These are phyloP conservation scores for Drosophila sucinea DNA, from an alignment of 1,140 invertebrate genomes.

Conservation along the genomic window DNA sequence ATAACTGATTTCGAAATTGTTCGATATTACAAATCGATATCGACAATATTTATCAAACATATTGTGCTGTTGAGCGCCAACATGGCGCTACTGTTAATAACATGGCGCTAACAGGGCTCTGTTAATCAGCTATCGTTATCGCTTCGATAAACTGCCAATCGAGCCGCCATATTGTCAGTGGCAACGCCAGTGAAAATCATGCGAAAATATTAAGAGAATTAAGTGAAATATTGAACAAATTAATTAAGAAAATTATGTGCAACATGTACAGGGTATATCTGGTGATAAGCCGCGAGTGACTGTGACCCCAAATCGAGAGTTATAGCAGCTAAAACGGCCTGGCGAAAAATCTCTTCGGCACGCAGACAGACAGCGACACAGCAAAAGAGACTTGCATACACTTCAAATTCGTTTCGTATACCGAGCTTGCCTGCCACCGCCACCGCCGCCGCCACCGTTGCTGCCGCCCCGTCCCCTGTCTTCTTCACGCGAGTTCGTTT, in stretches of 20 bases:
- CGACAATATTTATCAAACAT: neutral
- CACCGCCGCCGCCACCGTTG: conserved; percentile 6
- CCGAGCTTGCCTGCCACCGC: conserved; percentile 52
- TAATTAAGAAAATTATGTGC: conserved; percentile 59
- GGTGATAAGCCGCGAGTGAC: conserved; percentile 52
- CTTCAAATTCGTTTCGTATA: conserved; percentile 66
- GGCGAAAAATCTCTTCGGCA: conserved; percentile 50
- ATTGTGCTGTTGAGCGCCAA: conserved; percentile 1
- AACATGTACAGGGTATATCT: conserved; percentile 56
- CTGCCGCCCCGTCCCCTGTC: conserved; percentile 38
- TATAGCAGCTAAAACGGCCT: conserved; percentile 39
- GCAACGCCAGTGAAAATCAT: conserved; percentile 47
- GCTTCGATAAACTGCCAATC: conserved; percentile 21
- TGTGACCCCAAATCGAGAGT: conserved; percentile 24
- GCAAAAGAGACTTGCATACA: conserved; percentile 60
- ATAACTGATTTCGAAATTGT: neutral
- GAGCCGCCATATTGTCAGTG: conserved; percentile 55
- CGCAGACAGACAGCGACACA: conserved; percentile 47
- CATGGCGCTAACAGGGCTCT: neutral
- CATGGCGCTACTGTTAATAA: neutral
- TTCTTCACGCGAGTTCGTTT: conserved; percentile 75
- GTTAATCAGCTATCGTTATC: neutral
- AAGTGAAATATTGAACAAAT: conserved; percentile 66
- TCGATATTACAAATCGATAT: neutral
- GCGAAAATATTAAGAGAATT: conserved; percentile 66